Evolutionary conservation across 2,113 vertebrate genomes (phyloP).

Genomic region (Myotis brandtii): DNA sequence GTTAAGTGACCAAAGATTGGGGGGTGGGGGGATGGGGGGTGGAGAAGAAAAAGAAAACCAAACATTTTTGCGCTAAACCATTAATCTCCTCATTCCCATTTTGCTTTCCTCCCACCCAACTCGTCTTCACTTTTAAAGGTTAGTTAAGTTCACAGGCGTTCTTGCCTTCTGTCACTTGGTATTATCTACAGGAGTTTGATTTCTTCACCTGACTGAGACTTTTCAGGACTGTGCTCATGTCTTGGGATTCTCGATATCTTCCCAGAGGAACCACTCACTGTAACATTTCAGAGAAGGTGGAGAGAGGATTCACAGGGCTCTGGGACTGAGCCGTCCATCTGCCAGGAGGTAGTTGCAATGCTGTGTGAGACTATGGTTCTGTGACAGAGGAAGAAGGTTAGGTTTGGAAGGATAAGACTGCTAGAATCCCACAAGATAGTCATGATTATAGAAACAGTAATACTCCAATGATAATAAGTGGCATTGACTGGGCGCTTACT

Average conservation of each 20-base stretch:
- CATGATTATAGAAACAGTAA: background rate
- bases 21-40: fast-evolving
- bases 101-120: background rate
- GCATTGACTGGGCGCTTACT: background rate
- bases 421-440: background rate
- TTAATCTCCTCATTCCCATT: constrained; percentile 25
- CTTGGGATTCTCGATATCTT: background rate
- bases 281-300: background rate
- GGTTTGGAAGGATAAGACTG: background rate
- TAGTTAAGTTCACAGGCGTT: background rate
- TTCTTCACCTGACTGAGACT: background rate
- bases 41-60: background rate
- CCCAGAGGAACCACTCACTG: background rate
- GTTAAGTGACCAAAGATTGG: background rate
- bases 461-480: background rate
- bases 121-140: background rate
- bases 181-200: background rate
- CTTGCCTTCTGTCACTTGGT: background rate
- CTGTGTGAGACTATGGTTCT: fast-evolving
- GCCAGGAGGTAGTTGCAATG: no score
- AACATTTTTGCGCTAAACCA: background rate
- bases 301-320: background rate
- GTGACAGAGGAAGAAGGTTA: background rate
- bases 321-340: background rate
- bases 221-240: background rate